Evolutionary conservation across 1,140 invertebrate species (phyloP).

Genomic region (Tetramorium parvispinum): DNA sequence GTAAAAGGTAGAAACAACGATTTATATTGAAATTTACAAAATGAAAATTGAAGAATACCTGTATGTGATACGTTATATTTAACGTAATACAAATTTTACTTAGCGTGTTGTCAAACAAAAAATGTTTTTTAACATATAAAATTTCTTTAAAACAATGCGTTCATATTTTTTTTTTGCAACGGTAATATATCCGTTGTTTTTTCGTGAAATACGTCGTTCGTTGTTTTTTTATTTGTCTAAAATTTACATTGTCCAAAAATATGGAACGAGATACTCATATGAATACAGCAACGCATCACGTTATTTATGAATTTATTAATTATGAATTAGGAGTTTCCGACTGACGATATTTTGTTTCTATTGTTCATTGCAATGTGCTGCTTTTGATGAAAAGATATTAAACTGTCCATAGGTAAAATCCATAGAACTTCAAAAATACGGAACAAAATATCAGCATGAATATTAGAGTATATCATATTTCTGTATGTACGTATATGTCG

Average conservation of each 20-base stretch:
- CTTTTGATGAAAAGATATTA: constrained; percentile 23
- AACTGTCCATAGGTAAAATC: constrained; percentile 4
- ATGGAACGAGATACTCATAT: too few relatives aligned
- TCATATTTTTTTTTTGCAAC: not conserved
- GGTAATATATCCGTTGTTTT: not conserved
- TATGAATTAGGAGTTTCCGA: not conserved
- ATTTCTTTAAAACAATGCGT: not conserved
- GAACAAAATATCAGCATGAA: constrained; percentile 1
- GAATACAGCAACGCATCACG: not conserved
- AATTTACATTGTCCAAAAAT: not conserved
- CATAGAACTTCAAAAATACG: not conserved
- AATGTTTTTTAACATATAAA: not conserved
- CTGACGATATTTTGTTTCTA: not conserved
- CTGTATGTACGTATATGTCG: not conserved
- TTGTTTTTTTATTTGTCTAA: constrained; percentile 12
- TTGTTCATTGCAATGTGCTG: not conserved
- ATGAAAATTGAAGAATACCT: not conserved
- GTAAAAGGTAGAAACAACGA: not conserved
- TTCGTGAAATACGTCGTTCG: not conserved
- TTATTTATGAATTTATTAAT: constrained; percentile 9
- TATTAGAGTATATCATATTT: not conserved
- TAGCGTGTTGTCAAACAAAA: not conserved
- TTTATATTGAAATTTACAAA: constrained; percentile 7
- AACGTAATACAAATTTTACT: not conserved
- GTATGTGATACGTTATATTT: not conserved